Base-by-base conservation (phyloP, 1,140 invertebrate species). In the Drosophila ambigua region DNA sequence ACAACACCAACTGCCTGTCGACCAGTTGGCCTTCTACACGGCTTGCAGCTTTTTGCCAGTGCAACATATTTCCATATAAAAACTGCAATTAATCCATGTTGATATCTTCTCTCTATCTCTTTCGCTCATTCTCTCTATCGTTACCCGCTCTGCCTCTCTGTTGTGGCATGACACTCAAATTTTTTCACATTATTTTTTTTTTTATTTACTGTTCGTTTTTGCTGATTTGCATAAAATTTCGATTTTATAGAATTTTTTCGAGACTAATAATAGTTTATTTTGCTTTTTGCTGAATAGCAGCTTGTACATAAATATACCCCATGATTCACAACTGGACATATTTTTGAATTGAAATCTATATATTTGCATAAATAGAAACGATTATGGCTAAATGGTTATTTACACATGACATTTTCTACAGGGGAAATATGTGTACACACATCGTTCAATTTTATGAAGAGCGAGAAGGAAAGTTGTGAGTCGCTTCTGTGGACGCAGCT, bases 11-110 rank as follows among this genome's bases (percentile, higher is more conserved):
- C 15, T 28, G 24, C 16, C 15, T 49, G 16, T n/a, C 44, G 44
- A 68, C 44, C 50, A 28, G 63, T 43, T 69, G 67, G 67, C 64
- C 45, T 66, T 66, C 35, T 43, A 35, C 24, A 31, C 39, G 59
- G n/a, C 66, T 68, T 49, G 50, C 45, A 39, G 44, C 43, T 69
- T 57, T 45, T 57, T 49, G 71, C 71, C 16, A 59, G 7, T 68
- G 54, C 72, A 66, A 72, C 54, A 53, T 49, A 69, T 62, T 73
- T 77, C 49, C 65, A 64, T 49, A 61, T 71, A 50, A 53, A 63
- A 58, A 79, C 23, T 74, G 65, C 66, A 72, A 52, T 57, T 62
- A 71, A 73, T 69, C 48, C 59, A 52, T 58, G 62, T 55, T 59
- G 66, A 41, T 60, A 35, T 58, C 45, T 71, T 35, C 61, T 57